Evolutionary conservation across 2,113 vertebrate species (phyloP), one percentile per base, ranked within the genome.

Genomic region (Bothrops jararaca): DNA sequence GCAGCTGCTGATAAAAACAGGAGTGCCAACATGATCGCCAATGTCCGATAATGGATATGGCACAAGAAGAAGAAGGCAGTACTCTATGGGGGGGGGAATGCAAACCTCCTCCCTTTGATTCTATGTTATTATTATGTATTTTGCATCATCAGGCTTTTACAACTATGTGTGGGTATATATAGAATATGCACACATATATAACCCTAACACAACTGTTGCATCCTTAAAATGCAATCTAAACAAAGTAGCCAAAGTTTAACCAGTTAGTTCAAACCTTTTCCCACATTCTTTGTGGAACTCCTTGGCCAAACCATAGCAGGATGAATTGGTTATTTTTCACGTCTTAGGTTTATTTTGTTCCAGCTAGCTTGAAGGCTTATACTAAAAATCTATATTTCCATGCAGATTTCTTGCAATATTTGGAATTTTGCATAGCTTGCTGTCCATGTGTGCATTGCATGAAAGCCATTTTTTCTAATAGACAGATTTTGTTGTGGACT

Each of bases 121-220:
- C 29, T 34, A 2, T 69, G 29, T 69, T n/a, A 15, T 69, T 69
- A 13, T 69, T 69, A 15, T 69, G 12, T 95, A 42, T 95, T 95
- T 93, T 95, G 96, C 85, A 95, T 95, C 96, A 96, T 97, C 95
- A 94, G 94, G 94, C 13, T 60, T 89, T 89, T 56, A 42, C 74
- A 42, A 45, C 45, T 39, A 39, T 42, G 74, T 80, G 2, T 9
- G 7, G 3, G 34, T 80, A 80, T 39, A 80, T 39, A 39, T 8
- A 80, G 18, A 80, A 20, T 42, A 42, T 22, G 18, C 34, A 42
- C 0, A 5, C 22, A 42, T 42, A 42, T 42, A 8, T 34, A 80
- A 80, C 6, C 11, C 4, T 1, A 53, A 48, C 29, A n/a, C 15
- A 20, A 54, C 24, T 3, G 29, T 13, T 26, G 13, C 48, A 53